Evolutionary conservation across 2,113 vertebrate species (phyloP).

Genomic region (Stictonetta naevosa): DNA sequence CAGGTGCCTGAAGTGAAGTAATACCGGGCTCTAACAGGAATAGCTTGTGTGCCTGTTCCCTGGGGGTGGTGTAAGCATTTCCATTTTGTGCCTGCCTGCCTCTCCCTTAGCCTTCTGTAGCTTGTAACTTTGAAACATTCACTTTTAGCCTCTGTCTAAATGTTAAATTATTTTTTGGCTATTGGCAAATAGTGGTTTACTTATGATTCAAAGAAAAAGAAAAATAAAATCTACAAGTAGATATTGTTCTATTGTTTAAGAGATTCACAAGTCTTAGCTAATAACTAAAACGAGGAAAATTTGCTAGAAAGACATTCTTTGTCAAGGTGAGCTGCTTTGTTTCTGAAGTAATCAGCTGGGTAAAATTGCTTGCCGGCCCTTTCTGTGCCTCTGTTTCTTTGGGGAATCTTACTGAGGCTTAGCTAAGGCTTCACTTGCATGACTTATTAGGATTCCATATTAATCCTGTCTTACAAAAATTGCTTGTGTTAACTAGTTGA

Average conservation of each 20-base stretch:
- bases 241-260: not conserved
- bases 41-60: not conserved
- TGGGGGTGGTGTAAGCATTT: not conserved
- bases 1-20: not conserved
- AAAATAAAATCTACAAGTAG: no score
- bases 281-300: not conserved
- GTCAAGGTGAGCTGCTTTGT: not conserved
- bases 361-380: not conserved
- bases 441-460: not conserved
- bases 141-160: not conserved
- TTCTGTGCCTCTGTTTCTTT: not conserved
- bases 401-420: not conserved
- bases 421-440: not conserved
- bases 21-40: not conserved
- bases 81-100: not conserved
- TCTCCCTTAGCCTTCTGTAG: not conserved
- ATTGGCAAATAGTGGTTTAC: not conserved
- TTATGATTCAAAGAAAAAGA: not conserved
- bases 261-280: not conserved
- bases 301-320: not conserved
- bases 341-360: not conserved
- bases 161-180: not conserved
- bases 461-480: not conserved
- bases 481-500: not conserved
- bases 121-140: not conserved